These are phyloP conservation scores for Plagodis pulveraria DNA, from an alignment of 2,888 invertebrate genomes.

Conservation along the genomic window DNA sequence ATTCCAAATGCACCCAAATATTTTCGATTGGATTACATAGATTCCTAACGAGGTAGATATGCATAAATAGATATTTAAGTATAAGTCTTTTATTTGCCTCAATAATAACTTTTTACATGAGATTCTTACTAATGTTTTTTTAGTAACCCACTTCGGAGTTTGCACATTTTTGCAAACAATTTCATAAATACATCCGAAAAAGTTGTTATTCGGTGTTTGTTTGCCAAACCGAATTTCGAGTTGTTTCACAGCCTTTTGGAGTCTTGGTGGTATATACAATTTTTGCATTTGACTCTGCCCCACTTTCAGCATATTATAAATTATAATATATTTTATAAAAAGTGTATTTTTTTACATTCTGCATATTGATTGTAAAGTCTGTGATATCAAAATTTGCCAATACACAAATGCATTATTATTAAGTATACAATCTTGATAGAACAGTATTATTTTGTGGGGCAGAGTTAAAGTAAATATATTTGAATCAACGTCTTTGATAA, in stretches of 20 bases:
- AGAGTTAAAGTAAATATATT: slow-evolving; percentile 55
- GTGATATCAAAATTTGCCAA: slow-evolving; percentile 8
- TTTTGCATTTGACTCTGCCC: slow-evolving; percentile 58
- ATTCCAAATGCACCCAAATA: slow-evolving; percentile 5
- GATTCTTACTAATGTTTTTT: slow-evolving; percentile 5
- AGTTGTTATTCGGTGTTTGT: neutral
- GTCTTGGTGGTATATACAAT: slow-evolving; percentile 71
- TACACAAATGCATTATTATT: neutral
- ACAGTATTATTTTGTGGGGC: slow-evolving; percentile 44
- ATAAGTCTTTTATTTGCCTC: slow-evolving; percentile 10
- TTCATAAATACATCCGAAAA: neutral
- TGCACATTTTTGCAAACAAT: too few species aligned
- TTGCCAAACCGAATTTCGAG: slow-evolving; percentile 69
- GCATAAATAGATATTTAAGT: slow-evolving; percentile 11
- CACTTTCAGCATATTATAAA: slow-evolving; percentile 25
- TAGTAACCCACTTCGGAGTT: neutral
- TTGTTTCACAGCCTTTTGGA: slow-evolving; percentile 82
- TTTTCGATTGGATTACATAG: slow-evolving; percentile 4
- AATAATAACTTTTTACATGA: slow-evolving; percentile 3
- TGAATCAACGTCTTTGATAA: slow-evolving; percentile 13
- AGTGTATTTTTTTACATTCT: slow-evolving; percentile 7
- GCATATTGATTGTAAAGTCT: neutral
- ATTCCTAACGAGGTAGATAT: slow-evolving; percentile 4
- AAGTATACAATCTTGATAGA: neutral
- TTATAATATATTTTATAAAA: slow-evolving; percentile 25